Conservation (phyloP, 1,140 invertebrate species). For the Cheumatopsyche charites region DNA sequence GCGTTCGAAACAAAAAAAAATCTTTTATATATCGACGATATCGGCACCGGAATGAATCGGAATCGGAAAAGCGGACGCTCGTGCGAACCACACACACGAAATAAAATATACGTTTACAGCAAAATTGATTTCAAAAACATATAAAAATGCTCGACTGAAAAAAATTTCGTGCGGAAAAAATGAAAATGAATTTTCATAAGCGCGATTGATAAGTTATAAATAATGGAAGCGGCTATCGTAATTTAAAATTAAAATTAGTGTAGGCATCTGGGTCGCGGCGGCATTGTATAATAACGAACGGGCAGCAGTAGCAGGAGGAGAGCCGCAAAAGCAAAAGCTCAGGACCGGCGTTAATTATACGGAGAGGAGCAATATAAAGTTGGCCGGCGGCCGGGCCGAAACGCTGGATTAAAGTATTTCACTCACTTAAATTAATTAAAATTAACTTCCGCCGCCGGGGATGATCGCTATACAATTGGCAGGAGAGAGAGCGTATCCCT, state of each 20-base stretch:
- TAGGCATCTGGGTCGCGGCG: background rate
- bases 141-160: too few species aligned
- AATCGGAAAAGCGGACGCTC: too few species aligned
- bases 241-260: too few species aligned
- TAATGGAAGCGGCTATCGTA: too few species aligned
- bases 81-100: too few species aligned
- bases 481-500: too few species aligned
- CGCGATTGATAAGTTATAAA: too few species aligned
- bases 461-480: conserved; percentile 20
- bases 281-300: conserved; percentile 17
- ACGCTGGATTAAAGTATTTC: conserved; percentile 32
- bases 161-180: too few species aligned
- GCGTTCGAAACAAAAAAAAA: conserved; percentile 17
- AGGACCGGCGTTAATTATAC: conserved; percentile 32
- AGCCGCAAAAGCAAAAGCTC: conserved; percentile 1
- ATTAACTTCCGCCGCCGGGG: conserved; percentile 21
- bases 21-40: conserved; percentile 15
- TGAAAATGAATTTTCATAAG: too few species aligned
- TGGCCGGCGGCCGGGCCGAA: background rate
- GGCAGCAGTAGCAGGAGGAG: too few species aligned
- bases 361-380: conserved; percentile 24
- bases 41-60: conserved; percentile 4
- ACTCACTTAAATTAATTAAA: conserved; percentile 33
- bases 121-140: too few species aligned
- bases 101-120: too few species aligned